phyloP scores from a whole-genome alignment of 2,888 invertebrate genomes.

The Salticus scenicus region DNA sequence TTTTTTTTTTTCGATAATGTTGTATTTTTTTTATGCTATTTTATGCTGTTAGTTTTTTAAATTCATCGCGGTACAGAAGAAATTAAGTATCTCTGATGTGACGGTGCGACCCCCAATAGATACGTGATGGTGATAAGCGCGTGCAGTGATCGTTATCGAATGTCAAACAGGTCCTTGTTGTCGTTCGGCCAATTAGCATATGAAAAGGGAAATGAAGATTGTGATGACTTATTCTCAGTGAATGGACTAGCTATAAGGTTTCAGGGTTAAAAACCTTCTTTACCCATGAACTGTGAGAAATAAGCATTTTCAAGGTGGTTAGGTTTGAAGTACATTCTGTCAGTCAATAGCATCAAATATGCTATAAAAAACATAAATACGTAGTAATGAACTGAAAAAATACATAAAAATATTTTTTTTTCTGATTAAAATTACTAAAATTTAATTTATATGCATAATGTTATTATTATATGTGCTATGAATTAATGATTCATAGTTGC shows the following conservation, averaged over 20 bases:
- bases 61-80: not conserved
- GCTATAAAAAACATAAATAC: too few relatives aligned
- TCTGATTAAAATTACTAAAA: too few relatives aligned
- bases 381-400: too few relatives aligned
- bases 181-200: slow-evolving; percentile 8
- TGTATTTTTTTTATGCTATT: not conserved
- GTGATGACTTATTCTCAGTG: slow-evolving; percentile 1
- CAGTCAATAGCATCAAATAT: too few relatives aligned
- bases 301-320: not conserved
- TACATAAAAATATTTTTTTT: too few relatives aligned
- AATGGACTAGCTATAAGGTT: slow-evolving; percentile 22
- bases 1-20: not conserved
- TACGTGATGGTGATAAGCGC: not conserved
- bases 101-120: not conserved
- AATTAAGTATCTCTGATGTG: not conserved
- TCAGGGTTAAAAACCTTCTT: slow-evolving; percentile 62
- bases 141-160: not conserved
- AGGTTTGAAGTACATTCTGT: too few relatives aligned
- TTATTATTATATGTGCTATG: too few relatives aligned
- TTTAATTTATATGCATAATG: too few relatives aligned
- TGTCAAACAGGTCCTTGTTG: not conserved
- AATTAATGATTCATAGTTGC: too few relatives aligned
- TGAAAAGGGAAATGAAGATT: not conserved
- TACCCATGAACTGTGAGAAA: slow-evolving; percentile 2
- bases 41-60: not conserved